Evolutionary conservation across 2,888 invertebrate genomes (phyloP), one percentile per base, ranked within the genome.

Genomic region (Sclerodermus sp.): DNA sequence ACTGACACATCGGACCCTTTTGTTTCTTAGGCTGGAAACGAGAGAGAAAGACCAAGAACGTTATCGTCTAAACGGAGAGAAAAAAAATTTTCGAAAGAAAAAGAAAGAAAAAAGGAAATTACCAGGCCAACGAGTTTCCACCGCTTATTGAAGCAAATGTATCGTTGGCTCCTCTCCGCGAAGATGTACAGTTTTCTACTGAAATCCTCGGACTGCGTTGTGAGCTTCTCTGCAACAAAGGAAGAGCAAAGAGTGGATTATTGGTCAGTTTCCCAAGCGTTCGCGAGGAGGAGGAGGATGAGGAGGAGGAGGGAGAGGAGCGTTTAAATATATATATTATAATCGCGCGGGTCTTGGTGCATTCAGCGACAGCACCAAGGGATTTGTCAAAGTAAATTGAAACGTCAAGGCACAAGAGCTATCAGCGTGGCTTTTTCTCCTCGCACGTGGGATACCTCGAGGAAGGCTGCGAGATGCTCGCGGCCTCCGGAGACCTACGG

Each of bases 71-170:
- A n/a, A n/a, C n/a, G n/a, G n/a, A n/a, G n/a, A n/a, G n/a, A n/a
- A n/a, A n/a, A n/a, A n/a, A n/a, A n/a, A n/a, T n/a, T n/a, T n/a
- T n/a, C n/a, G n/a, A n/a, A n/a, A n/a, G n/a, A n/a, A n/a, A n/a
- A n/a, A n/a, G n/a, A n/a, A n/a, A n/a, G n/a, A n/a, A n/a, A n/a
- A n/a, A n/a, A n/a, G n/a, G n/a, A n/a, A n/a, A n/a, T n/a, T n/a
- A 87, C 86, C 83, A 86, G 83, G 81, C 87, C 88, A 67, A 88
- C 84, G 73, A 88, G 83, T 79, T 84, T 85, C 81, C 87, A 87
- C 66, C 84, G 84, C 79, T 81, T 82, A 80, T 86, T 88, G 85
- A 88, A 89, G 82, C 89, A 89, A 72, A 89, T 84, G 81, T 85
- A 89, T 82, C 86, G 85, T 77, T 85, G 83, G 71, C 85, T 85